Evolutionary conservation across 2,113 vertebrate species (phyloP).

Genomic region (Ochotona princeps): DNA sequence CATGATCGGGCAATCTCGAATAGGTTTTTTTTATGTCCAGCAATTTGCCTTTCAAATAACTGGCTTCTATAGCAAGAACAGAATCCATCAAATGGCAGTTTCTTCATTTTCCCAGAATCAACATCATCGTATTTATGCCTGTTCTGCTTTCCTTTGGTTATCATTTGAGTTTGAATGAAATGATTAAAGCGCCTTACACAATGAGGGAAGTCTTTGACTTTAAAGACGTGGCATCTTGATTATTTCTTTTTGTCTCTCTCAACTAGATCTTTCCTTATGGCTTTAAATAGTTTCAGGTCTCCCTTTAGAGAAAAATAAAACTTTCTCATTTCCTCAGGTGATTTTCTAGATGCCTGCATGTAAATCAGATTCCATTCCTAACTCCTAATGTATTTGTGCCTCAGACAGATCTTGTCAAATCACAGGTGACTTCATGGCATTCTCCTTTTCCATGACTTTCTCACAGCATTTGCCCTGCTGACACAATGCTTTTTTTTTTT

Average conservation of each 20-base stretch:
- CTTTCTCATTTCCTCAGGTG: neutral
- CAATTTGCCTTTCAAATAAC: conserved; percentile 15
- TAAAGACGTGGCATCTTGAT: neutral
- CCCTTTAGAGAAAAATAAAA: neutral
- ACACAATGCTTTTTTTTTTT: too few relatives aligned
- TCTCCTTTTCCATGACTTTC: conserved; percentile 8
- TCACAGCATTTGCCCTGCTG: neutral
- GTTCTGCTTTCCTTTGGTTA: neutral
- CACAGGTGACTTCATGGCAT: neutral
- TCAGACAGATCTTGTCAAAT: conserved; percentile 6
- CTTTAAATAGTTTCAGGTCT: conserved; percentile 31
- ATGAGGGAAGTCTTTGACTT: neutral
- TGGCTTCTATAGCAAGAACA: neutral
- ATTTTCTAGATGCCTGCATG: neutral
- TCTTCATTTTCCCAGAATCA: conserved; percentile 27
- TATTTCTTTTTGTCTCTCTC: neutral
- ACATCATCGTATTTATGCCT: neutral
- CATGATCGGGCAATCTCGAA: neutral
- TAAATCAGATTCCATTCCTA: conserved; percentile 41
- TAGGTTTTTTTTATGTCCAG: neutral
- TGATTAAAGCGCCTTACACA: neutral
- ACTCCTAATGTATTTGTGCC: neutral
- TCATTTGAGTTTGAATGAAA: conserved; percentile 5
- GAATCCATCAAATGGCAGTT: neutral
- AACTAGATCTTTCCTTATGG: conserved; percentile 31